Evolutionary conservation across 1,140 invertebrate genomes (phyloP).

Genomic region (Drosophila aff.): DNA sequence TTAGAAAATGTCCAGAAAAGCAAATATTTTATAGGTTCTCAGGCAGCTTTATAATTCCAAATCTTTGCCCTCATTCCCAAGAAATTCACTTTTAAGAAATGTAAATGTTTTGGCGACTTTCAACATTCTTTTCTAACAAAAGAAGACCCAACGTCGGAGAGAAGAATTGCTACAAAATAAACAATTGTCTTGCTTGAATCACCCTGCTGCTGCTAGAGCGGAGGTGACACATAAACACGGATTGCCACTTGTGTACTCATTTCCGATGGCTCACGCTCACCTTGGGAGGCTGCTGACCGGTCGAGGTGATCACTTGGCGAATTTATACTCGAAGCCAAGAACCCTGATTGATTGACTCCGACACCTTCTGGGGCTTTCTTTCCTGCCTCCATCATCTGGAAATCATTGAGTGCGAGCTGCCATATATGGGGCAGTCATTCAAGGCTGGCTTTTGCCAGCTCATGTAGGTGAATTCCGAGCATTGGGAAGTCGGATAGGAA

Average conservation of each 20-base stretch:
- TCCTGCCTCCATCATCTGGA: constrained; percentile 6
- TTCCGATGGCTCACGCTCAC: constrained; percentile 71
- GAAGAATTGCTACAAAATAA: constrained; percentile 1
- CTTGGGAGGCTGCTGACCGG: constrained; percentile 63
- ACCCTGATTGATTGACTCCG: constrained; percentile 60
- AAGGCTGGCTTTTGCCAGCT: constrained; percentile 25
- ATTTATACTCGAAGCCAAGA: constrained; percentile 35
- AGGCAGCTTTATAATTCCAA: not conserved
- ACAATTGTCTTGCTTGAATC: constrained; percentile 26
- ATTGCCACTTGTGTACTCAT: constrained; percentile 60
- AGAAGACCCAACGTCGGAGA: not conserved
- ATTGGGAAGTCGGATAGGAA: constrained; percentile 27
- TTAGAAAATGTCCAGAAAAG: not conserved
- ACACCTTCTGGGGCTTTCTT: constrained; percentile 40
- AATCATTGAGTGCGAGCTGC: constrained; percentile 27
- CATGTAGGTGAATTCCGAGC: constrained; percentile 43
- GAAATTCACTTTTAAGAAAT: constrained; percentile 2
- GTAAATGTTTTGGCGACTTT: constrained; percentile 3
- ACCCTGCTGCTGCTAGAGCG: constrained; percentile 38
- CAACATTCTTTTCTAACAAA: not conserved
- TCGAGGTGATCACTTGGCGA: constrained; percentile 33
- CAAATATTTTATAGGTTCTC: not conserved
- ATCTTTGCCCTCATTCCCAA: not conserved
- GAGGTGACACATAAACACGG: constrained; percentile 67
- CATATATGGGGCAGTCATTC: constrained; percentile 43